These are phyloP conservation scores for Sebastes schlegelii DNA, from an alignment of 2,113 vertebrate species.

Conservation along the genomic window DNA sequence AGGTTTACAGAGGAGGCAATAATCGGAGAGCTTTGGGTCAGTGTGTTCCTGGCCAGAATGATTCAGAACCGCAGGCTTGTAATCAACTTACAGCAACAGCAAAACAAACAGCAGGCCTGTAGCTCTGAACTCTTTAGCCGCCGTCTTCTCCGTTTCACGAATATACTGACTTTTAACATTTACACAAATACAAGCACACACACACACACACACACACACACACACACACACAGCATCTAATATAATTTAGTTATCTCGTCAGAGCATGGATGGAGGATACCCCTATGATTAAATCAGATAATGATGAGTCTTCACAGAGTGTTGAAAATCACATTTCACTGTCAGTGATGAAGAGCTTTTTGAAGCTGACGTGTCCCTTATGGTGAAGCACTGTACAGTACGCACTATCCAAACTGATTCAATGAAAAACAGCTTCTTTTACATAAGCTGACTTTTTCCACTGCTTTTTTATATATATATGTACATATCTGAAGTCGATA, in stretches of 20 bases:
- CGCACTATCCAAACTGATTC: slow-evolving; percentile 29
- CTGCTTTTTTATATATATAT: neutral
- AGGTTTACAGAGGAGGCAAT: slow-evolving; percentile 61
- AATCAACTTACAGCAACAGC: slow-evolving; percentile 78
- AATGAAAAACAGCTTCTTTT: slow-evolving; percentile 21
- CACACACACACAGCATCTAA: slow-evolving; percentile 39
- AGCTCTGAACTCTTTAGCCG: slow-evolving; percentile 62
- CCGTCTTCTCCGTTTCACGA: slow-evolving; percentile 50
- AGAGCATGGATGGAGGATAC: slow-evolving; percentile 62
- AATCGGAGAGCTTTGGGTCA: slow-evolving; percentile 72
- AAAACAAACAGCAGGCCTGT: slow-evolving; percentile 77
- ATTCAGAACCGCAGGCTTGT: slow-evolving; percentile 77
- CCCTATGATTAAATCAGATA: slow-evolving; percentile 69
- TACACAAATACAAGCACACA: slow-evolving; percentile 6
- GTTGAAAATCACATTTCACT: slow-evolving; percentile 75
- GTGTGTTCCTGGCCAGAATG: slow-evolving; percentile 52
- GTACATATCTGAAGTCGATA: slow-evolving; percentile 37
- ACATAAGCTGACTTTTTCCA: slow-evolving; percentile 13
- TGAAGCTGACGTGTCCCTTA: slow-evolving; percentile 36
- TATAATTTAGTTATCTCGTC: slow-evolving; percentile 62
- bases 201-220: neutral
- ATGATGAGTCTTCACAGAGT: slow-evolving; percentile 74
- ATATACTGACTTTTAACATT: slow-evolving; percentile 31
- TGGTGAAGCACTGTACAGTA: slow-evolving; percentile 12
- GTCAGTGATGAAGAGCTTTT: slow-evolving; percentile 74